A percentile compares a stretch with the other conserved stretches of the same genome.
Conservation (phyloP, 2,888 invertebrate species). For the Temnothorax ravouxi region DNA sequence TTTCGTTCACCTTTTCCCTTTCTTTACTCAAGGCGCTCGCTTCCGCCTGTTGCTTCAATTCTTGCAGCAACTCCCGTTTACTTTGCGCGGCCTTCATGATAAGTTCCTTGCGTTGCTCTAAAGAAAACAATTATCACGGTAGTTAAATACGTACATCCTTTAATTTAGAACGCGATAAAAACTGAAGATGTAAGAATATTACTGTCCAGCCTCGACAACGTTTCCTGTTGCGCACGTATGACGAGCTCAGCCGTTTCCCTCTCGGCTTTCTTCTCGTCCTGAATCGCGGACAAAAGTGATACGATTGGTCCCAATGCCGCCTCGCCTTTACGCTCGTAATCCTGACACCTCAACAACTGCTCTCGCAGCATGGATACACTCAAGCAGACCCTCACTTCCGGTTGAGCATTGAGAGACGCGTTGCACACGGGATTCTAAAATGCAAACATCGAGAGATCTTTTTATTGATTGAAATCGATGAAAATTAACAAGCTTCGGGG, state of each 20-base stretch:
- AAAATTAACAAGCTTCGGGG: constrained; percentile 7
- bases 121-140: neutral
- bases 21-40: constrained; percentile 78
- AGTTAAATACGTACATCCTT: neutral
- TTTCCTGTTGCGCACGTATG: constrained; percentile 79
- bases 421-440: constrained; percentile 88
- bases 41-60: constrained; percentile 81
- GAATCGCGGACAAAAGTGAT: constrained; percentile 80
- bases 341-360: constrained; percentile 87
- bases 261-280: constrained; percentile 77
- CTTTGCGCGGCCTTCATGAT: constrained; percentile 72
- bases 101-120: constrained; percentile 76
- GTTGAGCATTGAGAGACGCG: constrained; percentile 87
- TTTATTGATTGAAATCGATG: neutral
- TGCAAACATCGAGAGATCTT: neutral
- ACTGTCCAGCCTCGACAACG: constrained; percentile 78
- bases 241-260: constrained; percentile 79
- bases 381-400: constrained; percentile 88
- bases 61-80: constrained; percentile 79
- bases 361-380: constrained; percentile 87
- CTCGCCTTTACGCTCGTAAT: constrained; percentile 87
- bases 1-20: constrained; percentile 76
- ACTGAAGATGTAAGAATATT: constrained; percentile 36
- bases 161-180: constrained; percentile 8
- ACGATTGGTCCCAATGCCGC: constrained; percentile 78